Conservation (phyloP, 2,113 vertebrate genomes). For the Litocranius walleri region DNA sequence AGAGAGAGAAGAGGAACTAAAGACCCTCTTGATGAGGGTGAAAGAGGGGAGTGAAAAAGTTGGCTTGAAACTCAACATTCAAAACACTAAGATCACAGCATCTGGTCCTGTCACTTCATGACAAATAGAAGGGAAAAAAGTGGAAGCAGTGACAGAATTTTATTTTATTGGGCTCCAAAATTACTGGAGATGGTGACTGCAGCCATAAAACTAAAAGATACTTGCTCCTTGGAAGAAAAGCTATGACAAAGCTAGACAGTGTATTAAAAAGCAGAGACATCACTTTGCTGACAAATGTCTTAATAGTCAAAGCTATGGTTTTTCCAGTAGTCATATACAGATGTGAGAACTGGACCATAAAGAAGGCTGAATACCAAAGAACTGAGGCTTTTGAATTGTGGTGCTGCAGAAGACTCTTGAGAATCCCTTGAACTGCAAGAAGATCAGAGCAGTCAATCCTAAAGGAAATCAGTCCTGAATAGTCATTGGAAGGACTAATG, state of each 20-base stretch:
- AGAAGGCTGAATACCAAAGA: background rate
- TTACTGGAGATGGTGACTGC: background rate
- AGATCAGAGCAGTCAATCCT: background rate
- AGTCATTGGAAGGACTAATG: background rate
- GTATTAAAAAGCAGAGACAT: background rate
- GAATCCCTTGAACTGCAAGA: background rate
- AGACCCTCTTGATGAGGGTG: background rate
- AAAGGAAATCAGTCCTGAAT: background rate
- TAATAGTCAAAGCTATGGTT: background rate
- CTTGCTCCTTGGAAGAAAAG: background rate
- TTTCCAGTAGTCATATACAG: background rate
- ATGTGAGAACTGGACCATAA: background rate
- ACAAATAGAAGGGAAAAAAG: background rate
- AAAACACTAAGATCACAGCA: background rate
- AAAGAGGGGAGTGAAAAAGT: background rate
- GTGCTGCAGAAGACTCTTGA: background rate
- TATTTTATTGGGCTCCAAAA: background rate
- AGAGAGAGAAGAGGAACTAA: background rate
- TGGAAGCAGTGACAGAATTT: background rate
- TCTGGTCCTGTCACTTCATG: background rate
- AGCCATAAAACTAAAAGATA: background rate
- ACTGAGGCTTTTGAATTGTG: background rate
- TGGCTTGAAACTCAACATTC: background rate
- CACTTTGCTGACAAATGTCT: background rate
- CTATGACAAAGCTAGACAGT: background rate